Evolutionary conservation across 2,888 invertebrate genomes (phyloP).

Genomic region (Abrostola triplasia): DNA sequence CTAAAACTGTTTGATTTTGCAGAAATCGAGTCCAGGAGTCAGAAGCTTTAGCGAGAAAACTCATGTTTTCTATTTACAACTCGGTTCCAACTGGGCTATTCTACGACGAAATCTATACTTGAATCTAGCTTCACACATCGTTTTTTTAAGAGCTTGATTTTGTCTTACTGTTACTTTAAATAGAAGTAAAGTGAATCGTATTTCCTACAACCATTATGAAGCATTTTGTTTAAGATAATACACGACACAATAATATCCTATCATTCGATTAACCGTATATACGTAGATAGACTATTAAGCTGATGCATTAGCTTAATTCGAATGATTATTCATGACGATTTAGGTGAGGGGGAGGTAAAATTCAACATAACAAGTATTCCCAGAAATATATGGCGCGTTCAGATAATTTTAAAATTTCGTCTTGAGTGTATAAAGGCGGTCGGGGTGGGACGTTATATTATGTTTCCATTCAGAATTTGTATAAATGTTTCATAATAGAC

Average conservation of each 20-base stretch:
- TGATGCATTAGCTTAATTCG: slow-evolving; percentile 60
- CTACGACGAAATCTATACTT: too few relatives aligned
- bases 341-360: slow-evolving; percentile 25
- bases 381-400: slow-evolving; percentile 20
- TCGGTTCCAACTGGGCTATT: too few relatives aligned
- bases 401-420: slow-evolving; percentile 31
- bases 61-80: too few relatives aligned
- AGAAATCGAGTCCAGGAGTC: too few relatives aligned
- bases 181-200: too few relatives aligned
- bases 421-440: slow-evolving; percentile 7
- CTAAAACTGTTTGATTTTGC: too few relatives aligned
- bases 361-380: slow-evolving; percentile 18
- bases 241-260: slow-evolving; percentile 43
- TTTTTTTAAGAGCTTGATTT: too few relatives aligned
- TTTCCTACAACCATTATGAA: too few relatives aligned
- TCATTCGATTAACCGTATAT: slow-evolving; percentile 52
- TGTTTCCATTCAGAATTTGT: slow-evolving; percentile 24
- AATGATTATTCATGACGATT: slow-evolving; percentile 62
- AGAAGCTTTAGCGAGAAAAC: too few relatives aligned
- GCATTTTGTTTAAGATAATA: slow-evolving; percentile 38
- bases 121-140: too few relatives aligned
- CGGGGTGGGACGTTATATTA: slow-evolving; percentile 5
- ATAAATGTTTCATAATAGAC: background rate
- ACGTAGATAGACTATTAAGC: slow-evolving; percentile 51
- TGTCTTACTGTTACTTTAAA: too few relatives aligned